Evolutionary conservation across 2,888 invertebrate species (phyloP).

Genomic region (Idaea biselata): DNA sequence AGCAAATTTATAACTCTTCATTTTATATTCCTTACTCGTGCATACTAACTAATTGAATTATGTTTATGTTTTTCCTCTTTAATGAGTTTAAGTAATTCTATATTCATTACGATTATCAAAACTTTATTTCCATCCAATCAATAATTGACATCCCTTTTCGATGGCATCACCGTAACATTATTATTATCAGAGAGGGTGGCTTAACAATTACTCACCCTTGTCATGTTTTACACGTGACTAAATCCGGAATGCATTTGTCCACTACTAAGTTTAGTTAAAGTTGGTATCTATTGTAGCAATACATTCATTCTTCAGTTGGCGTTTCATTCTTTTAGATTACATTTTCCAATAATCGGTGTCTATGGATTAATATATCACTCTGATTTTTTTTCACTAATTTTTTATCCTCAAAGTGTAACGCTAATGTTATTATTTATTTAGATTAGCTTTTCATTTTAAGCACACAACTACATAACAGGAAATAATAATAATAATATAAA

Average conservation of each 20-base stretch:
- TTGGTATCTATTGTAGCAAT: background rate
- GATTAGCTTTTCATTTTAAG: too few relatives aligned
- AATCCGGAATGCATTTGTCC: background rate
- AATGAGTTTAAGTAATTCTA: background rate
- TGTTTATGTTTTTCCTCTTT: background rate
- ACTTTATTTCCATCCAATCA: background rate
- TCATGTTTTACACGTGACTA: conserved; percentile 38
- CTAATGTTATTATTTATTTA: too few relatives aligned
- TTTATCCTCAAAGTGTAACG: background rate
- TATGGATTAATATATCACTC: background rate
- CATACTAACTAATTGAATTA: too few relatives aligned
- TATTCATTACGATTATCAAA: background rate
- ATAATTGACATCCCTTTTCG: background rate
- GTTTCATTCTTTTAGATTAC: background rate
- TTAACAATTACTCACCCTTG: conserved; percentile 39
- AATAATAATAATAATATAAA: too few relatives aligned
- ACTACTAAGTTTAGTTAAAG: background rate
- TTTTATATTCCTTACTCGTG: background rate
- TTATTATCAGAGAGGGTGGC: conserved; percentile 2
- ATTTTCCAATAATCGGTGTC: background rate
- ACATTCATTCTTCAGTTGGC: background rate
- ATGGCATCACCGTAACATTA: background rate
- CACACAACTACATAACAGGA: too few relatives aligned
- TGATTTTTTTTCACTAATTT: background rate
- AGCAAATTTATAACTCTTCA: background rate